phyloP scores from a whole-genome alignment of 2,113 vertebrate species.

The Delphinapterus leucas region DNA sequence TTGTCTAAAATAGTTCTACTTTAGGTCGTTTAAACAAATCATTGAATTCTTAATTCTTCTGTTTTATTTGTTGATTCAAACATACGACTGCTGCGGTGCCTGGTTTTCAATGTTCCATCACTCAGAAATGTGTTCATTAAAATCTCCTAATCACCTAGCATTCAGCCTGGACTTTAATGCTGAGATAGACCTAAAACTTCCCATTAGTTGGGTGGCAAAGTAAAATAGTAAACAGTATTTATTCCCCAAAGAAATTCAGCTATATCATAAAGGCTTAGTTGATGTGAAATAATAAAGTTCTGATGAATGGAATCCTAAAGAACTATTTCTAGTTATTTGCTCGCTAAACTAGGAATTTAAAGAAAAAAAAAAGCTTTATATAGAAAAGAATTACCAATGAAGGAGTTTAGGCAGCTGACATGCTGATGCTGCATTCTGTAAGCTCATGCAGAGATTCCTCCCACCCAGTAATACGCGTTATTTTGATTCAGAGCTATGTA shows the following conservation, averaged over 20 bases:
- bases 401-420: neutral
- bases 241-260: constrained; percentile 14
- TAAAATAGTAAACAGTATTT: constrained; percentile 10
- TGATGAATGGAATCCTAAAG: constrained; percentile 26
- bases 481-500: constrained; percentile 14
- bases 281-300: constrained; percentile 32
- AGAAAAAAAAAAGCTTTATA: neutral
- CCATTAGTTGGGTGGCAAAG: neutral
- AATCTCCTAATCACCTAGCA: neutral
- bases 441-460: neutral
- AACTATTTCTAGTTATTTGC: constrained; percentile 45
- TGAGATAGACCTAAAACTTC: neutral
- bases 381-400: neutral
- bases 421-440: neutral
- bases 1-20: constrained; percentile 33
- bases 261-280: constrained; percentile 36
- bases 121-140: constrained; percentile 49
- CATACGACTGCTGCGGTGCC: neutral
- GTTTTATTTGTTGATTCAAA: constrained; percentile 51
- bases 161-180: neutral
- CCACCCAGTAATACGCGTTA: neutral
- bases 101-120: neutral
- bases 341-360: constrained; percentile 30
- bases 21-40: neutral
- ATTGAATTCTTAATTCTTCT: constrained; percentile 3